These are phyloP conservation scores for Chondrilla cf. caribensis DNA, from an alignment of 37 sponge, comb jelly and placozoan species.

Conservation along the genomic window DNA sequence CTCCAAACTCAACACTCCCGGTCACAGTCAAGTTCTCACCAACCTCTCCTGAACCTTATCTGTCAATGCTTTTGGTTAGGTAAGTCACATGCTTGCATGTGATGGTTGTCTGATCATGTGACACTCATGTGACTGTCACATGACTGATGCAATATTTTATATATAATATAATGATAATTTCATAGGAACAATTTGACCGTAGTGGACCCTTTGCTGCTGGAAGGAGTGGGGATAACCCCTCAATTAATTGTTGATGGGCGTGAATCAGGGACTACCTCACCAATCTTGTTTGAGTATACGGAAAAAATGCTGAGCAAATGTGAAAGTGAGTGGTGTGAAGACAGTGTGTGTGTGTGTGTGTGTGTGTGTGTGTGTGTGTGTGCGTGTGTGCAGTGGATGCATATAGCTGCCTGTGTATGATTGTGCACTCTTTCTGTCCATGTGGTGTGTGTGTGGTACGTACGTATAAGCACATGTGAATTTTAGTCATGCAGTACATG, in stretches of 20 bases:
- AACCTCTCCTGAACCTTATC: neutral
- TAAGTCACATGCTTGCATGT: neutral
- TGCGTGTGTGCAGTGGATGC: neutral
- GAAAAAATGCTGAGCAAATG: conserved; percentile 21
- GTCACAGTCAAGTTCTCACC: conserved; percentile 5
- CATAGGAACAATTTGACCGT: conserved; percentile 40
- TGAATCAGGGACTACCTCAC: conserved; percentile 4
- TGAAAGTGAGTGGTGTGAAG: conserved; percentile 6
- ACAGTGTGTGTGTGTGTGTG: neutral
- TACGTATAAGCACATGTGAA: too few relatives aligned
- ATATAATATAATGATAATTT: too few relatives aligned
- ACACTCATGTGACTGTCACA: neutral
- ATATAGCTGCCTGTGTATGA: neutral
- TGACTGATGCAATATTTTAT: neutral
- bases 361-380: neutral
- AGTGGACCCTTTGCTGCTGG: conserved; percentile 11
- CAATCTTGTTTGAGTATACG: conserved; percentile 16
- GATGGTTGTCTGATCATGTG: neutral
- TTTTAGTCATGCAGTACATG: too few relatives aligned
- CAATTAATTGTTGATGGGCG: conserved; percentile 12
- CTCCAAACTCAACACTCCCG: neutral
- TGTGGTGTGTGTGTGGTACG: too few relatives aligned
- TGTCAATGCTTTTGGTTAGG: neutral
- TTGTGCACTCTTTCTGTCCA: too few relatives aligned
- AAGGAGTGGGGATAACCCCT: conserved; percentile 26